These are phyloP conservation scores for Schmidtea mediterranea DNA, from an alignment of 1,140 invertebrate species.

Conservation along the genomic window DNA sequence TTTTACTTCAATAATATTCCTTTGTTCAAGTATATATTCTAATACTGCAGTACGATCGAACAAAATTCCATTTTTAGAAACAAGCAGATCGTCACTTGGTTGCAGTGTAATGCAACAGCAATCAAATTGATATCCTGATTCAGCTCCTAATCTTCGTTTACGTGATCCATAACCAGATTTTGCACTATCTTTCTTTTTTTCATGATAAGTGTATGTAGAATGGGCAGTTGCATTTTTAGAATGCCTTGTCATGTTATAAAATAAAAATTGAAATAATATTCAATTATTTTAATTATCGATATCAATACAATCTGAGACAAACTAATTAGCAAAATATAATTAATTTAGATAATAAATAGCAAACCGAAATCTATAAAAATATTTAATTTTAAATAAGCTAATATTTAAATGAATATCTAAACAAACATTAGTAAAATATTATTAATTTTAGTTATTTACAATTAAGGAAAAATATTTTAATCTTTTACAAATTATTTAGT, in stretches of 20 bases:
- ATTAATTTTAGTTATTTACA: too few species aligned
- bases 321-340: too few species aligned
- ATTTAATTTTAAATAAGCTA: too few species aligned
- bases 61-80: conserved; percentile 66
- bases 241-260: conserved; percentile 47
- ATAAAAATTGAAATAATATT: too few species aligned
- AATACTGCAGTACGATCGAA: conserved; percentile 91
- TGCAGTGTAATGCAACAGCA: conserved; percentile 86
- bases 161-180: conserved; percentile 46
- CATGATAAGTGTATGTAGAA: conserved; percentile 89
- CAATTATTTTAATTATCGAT: too few species aligned
- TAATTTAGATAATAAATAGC: too few species aligned
- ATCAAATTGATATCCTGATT: conserved; percentile 89
- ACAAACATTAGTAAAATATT: too few species aligned
- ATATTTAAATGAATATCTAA: too few species aligned
- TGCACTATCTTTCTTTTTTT: conserved; percentile 77
- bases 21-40: conserved; percentile 77
- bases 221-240: conserved; percentile 88
- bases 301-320: too few species aligned
- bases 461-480: too few species aligned
- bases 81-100: conserved; percentile 60
- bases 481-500: too few species aligned
- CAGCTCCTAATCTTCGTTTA: conserved; percentile 51
- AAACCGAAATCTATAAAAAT: too few species aligned
- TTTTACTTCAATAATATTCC: conserved; percentile 60